Evolutionary conservation across 2,797 vertebrate genomes (phyloP), one percentile per base, ranked within the genome.

Genomic region (Chelon labrosus): DNA sequence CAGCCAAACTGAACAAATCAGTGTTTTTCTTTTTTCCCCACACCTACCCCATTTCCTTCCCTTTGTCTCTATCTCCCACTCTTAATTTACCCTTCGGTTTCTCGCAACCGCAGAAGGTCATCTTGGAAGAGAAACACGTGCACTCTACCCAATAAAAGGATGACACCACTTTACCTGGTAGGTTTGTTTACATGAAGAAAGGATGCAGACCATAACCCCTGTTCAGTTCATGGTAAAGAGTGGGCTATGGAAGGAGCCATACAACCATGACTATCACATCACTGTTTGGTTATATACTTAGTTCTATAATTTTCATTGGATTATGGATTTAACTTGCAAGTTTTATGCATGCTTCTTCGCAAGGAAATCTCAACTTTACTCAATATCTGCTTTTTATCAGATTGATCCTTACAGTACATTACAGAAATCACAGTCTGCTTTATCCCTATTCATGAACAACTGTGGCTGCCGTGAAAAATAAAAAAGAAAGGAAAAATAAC

Each of bases 1-100:
- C 78, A 68, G 81, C 79, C 81, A 83, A 85, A 90, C 69, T 84
- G 85, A 80, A 80, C 77, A 81, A 89, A 87, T 89, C 80, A 86
- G 39, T 49, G 53, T 70, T 10, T 67, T 22, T 61, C 17, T 6
- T 20, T 65, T 37, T 14, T 22, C 58, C 68, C 54, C 52, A 31
- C 31, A 37, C 47, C 39, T 35, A 16, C 9, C n/a, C 35, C 25
- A 52, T 68, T 65, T 61, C 22, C 22, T 27, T 65, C 49, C 38
- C 39, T 57, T 66, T 64, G 12, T 70, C 53, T 73, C 46, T 19
- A 2, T 71, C 42, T 76, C 35, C 65, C 46, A 19, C 38, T 68
- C 70, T 75, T 46, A 55, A 80, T 46, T 80, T 39, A 82, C 58
- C 71, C 74, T 64, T 58, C 55, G 68, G 58, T 58, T 75, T 81